phyloP scores from a whole-genome alignment of 2,113 vertebrate species.

The Phrynocephalus versicolor region DNA sequence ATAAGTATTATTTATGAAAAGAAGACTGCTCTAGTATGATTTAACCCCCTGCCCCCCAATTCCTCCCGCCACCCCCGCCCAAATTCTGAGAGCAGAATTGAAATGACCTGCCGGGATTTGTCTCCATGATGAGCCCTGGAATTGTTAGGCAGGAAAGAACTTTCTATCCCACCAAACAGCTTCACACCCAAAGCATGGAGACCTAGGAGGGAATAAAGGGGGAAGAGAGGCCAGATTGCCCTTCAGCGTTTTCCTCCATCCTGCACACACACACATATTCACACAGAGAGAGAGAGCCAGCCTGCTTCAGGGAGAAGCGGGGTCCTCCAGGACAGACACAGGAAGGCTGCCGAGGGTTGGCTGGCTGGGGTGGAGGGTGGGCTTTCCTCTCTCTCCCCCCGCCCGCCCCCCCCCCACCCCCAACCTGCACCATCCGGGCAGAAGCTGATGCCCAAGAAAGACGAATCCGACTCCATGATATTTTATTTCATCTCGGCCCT shows the following conservation, averaged over 20 bases:
- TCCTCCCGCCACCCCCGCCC: not conserved
- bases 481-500: conserved; percentile 24
- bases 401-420: conserved; percentile 62
- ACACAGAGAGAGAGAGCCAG: conserved; percentile 7
- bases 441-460: conserved; percentile 59
- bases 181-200: conserved; percentile 59
- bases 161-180: conserved; percentile 71
- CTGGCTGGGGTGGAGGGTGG: conserved; percentile 48
- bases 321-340: conserved; percentile 62
- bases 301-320: conserved; percentile 63
- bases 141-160: conserved; percentile 76
- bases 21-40: not conserved
- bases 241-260: conserved; percentile 56
- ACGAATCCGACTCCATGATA: conserved; percentile 60
- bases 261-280: conserved; percentile 6
- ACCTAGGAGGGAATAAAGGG: conserved; percentile 59
- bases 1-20: not conserved
- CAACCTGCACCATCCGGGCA: conserved; percentile 62
- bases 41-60: no score
- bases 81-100: not conserved
- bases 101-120: not conserved
- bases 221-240: conserved; percentile 54
- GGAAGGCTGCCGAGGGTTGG: conserved; percentile 56
- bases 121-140: conserved; percentile 56
- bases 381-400: conserved; percentile 54